A percentile compares a stretch with the other conserved stretches of the same genome.
Conservation (phyloP, 2,113 vertebrate genomes). For the Sminthopsis crassicaudata region DNA sequence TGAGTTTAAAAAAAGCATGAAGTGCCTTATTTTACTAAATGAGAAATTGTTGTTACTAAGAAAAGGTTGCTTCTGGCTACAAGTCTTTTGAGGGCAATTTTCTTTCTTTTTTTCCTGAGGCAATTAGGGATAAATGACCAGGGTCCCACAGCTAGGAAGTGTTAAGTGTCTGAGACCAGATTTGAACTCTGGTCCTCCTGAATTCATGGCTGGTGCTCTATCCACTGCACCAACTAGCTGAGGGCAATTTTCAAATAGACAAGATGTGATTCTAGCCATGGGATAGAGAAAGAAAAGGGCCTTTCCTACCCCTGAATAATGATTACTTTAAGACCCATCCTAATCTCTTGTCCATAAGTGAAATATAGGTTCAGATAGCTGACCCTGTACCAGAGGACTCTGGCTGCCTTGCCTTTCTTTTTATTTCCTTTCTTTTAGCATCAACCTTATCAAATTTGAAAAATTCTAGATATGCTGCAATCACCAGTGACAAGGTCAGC, state of each 20-base stretch:
- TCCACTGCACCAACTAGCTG: neutral
- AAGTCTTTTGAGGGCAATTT: neutral
- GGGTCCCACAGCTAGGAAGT: too few species aligned
- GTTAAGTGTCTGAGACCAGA: too few species aligned
- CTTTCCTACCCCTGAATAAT: neutral
- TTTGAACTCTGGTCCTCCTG: too few species aligned
- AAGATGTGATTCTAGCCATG: neutral
- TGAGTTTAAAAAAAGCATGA: neutral
- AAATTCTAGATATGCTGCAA: neutral
- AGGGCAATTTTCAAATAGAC: neutral
- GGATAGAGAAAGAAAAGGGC: neutral
- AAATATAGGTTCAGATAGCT: neutral
- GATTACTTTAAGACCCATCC: neutral
- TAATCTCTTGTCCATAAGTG: neutral
- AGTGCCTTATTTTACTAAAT: neutral
- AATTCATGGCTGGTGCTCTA: too few species aligned
- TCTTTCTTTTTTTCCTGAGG: neutral
- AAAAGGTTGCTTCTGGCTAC: neutral
- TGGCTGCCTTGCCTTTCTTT: neutral
- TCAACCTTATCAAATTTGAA: neutral
- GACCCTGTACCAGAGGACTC: neutral
- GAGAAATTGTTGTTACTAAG: neutral
- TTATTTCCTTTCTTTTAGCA: neutral
- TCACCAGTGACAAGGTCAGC: neutral
- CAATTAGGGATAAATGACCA: too few species aligned